phyloP scores from a whole-genome alignment of 2,797 vertebrate genomes.

The Podargus strigoides region DNA sequence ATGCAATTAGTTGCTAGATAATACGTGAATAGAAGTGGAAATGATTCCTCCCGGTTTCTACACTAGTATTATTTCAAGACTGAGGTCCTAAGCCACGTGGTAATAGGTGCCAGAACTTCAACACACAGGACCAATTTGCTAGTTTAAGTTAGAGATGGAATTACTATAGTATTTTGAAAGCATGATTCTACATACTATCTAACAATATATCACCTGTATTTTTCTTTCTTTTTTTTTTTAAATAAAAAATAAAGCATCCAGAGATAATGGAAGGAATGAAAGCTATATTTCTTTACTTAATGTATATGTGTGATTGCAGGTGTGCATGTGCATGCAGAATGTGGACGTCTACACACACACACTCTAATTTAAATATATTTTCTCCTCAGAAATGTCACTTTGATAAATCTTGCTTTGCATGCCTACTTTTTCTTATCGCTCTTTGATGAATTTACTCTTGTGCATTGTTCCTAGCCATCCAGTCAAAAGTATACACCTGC shows the following conservation, averaged over 20 bases:
- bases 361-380: not conserved
- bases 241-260: not conserved
- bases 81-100: not conserved
- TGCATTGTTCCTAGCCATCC: not conserved
- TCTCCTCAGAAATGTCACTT: not conserved
- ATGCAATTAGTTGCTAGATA: not conserved
- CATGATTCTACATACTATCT: not conserved
- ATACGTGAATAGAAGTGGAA: not conserved
- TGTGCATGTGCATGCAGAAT: not conserved
- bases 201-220: not conserved
- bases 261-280: not conserved
- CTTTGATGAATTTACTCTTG: slow-evolving; percentile 15
- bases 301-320: not conserved
- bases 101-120: not conserved
- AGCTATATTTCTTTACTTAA: not conserved
- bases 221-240: not conserved
- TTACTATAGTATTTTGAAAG: not conserved
- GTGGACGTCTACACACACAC: not conserved
- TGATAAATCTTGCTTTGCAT: not conserved
- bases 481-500: slow-evolving; percentile 49
- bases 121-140: not conserved
- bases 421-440: not conserved
- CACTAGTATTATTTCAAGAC: not conserved
- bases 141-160: not conserved
- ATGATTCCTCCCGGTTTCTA: not conserved